Percentiles rank a stretch among this genome's conserved stretches.
phyloP scores from a whole-genome alignment of 2,888 invertebrate species.

The Nymphalis urticae region DNA sequence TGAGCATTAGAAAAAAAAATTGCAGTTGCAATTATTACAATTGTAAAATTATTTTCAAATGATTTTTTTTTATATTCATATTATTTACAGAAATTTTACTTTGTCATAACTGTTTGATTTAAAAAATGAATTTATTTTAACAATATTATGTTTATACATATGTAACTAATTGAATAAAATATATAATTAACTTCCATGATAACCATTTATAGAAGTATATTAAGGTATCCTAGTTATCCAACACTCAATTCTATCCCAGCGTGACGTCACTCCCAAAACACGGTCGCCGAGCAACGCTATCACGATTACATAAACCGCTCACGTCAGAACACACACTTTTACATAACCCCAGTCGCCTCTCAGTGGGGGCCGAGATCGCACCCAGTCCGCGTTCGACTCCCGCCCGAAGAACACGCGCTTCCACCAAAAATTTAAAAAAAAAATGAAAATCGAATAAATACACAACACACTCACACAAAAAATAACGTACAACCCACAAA shows the following conservation, averaged over 20 bases:
- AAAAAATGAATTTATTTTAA: no score
- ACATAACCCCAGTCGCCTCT: constrained; percentile 46
- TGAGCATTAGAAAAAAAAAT: no score
- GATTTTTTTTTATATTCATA: no score
- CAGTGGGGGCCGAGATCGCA: constrained; percentile 42
- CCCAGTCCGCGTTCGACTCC: constrained; percentile 48
- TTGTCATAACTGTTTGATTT: no score
- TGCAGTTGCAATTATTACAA: no score
- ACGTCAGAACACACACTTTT: constrained; percentile 47
- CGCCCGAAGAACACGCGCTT: constrained; percentile 46
- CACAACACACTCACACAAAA: constrained; percentile 16
- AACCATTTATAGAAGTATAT: background rate
- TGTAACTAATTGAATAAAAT: no score
- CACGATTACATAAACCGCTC: constrained; percentile 48
- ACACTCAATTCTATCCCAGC: background rate
- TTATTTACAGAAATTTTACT: no score
- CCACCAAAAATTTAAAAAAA: constrained; percentile 37
- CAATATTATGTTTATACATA: no score
- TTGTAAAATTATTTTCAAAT: no score
- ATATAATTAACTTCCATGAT: no score
- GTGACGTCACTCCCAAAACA: constrained; percentile 42
- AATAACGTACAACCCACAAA: constrained; percentile 13
- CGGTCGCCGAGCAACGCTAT: constrained; percentile 47
- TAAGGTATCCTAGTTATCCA: background rate
- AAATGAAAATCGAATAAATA: constrained; percentile 47